Conservation (phyloP, 2,888 invertebrate genomes). For the Drosophila austrosaltans region DNA sequence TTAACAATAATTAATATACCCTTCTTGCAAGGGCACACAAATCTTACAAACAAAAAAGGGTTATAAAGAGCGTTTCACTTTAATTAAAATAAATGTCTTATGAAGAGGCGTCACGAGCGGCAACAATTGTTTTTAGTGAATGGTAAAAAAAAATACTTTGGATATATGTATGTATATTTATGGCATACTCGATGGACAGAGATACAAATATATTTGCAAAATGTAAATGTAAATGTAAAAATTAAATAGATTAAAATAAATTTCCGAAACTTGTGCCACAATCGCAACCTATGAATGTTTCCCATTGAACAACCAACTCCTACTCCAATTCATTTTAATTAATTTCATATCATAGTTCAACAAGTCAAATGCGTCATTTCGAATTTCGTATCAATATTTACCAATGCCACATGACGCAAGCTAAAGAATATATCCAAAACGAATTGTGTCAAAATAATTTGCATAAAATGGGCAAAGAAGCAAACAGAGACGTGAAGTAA, state of each 20-base stretch:
- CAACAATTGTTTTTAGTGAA: neutral
- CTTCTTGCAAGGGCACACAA: constrained; percentile 8
- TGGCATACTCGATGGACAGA: too few species aligned
- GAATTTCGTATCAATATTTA: constrained; percentile 5
- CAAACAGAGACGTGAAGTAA: neutral
- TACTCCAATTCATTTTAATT: constrained; percentile 17
- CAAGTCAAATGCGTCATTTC: constrained; percentile 18
- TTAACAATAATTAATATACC: too few species aligned
- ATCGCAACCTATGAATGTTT: too few species aligned
- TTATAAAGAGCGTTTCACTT: constrained; percentile 59
- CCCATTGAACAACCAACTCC: neutral
- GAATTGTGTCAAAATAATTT: constrained; percentile 71
- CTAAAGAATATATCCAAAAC: constrained; percentile 36
- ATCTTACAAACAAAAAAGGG: neutral
- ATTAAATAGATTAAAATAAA: too few species aligned
- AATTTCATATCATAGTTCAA: constrained; percentile 11
- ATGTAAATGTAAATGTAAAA: too few species aligned
- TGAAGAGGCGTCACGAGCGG: neutral
- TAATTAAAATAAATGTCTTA: constrained; percentile 72
- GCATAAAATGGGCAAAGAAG: constrained; percentile 35
- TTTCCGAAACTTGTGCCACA: too few species aligned
- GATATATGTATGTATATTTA: too few species aligned
- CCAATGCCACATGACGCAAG: constrained; percentile 41
- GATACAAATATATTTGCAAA: too few species aligned
- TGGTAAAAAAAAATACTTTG: neutral